Evolutionary conservation across 53 echinoderm and acorn worm genomes (phyloP), one percentile per base, ranked within the genome.

Genomic region (Actinopyga echinites): DNA sequence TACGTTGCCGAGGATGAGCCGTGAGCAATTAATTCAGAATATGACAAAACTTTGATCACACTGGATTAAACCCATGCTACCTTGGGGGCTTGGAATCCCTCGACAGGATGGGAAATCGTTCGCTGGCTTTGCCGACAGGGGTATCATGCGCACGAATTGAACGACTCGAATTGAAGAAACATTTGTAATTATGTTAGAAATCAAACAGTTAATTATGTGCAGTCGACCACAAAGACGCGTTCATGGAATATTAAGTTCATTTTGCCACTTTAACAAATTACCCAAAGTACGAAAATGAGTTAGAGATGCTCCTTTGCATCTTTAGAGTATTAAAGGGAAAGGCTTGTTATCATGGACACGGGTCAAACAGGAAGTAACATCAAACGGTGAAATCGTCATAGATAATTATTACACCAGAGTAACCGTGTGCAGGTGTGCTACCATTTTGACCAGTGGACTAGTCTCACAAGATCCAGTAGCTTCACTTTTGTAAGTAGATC

Each of bases 141-240:
- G 71, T 71, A 71, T 71, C 71, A 71, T 71, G 21, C 40, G 21
- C 44, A 44, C 22, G 24, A 71, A 44, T 35, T 71, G 44, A 40
- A 71, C 28, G 36, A 44, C 45, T 40, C 42, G 44, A 71, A 71
- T 71, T 71, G 71, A 71, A 71, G 71, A 71, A 71, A 71, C 71
- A 71, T 71, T 71, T 71, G 71, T 71, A 71, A 71, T 71, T 42
- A 71, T 71, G 71, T 71, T 71, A 71, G 71, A 40, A 71, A 71
- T 22, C 71, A 71, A 71, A 71, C 44, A 44, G 71, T 71, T 71
- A 71, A 71, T 71, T 71, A 71, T 71, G 71, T 71, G 71, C 71
- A 71, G 44, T 45, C 40, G 71, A 71, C 71, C 71, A 71, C 45
- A 71, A 71, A 71, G 22, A 26, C 71, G 21, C 43, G n/a, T n/a